A percentile compares a stretch with the other conserved stretches of the same genome.
These are phyloP conservation scores for Numenius phaeopus DNA, from an alignment of 2,797 vertebrate genomes.

Conservation along the genomic window DNA sequence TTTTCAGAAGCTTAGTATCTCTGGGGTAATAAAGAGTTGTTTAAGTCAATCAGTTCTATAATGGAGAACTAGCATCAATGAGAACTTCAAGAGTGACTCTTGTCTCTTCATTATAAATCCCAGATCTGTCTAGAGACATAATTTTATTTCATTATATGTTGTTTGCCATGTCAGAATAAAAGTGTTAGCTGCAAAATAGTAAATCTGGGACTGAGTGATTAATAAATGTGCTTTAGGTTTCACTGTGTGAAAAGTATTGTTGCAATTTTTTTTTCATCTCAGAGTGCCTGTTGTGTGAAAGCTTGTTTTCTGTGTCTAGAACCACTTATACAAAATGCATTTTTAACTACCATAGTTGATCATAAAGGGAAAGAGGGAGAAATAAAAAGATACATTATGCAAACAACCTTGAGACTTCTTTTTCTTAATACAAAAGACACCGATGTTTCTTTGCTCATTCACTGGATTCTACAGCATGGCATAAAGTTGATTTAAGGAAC, in stretches of 20 bases:
- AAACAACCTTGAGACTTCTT: not conserved
- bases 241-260: not conserved
- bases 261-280: not conserved
- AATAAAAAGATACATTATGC: constrained; percentile 12
- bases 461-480: not conserved
- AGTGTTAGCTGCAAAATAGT: not conserved
- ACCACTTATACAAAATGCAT: constrained; percentile 4
- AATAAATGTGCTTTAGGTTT: constrained; percentile 3
- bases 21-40: not conserved
- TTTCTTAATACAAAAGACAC: not conserved
- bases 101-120: not conserved
- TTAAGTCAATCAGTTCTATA: constrained; percentile 1
- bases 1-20: not conserved
- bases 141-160: constrained; percentile 27
- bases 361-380: not conserved
- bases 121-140: constrained; percentile 17
- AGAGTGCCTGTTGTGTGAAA: constrained; percentile 16
- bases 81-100: constrained; percentile 10
- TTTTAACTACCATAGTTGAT: not conserved
- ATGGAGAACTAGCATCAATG: not conserved
- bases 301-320: not conserved
- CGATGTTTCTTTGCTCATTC: not conserved
- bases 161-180: constrained; percentile 7
- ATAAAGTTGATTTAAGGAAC: constrained; percentile 7
- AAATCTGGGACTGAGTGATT: not conserved